These are phyloP conservation scores for Drosophila neotestacea DNA, from an alignment of 2,888 invertebrate species.

Conservation along the genomic window DNA sequence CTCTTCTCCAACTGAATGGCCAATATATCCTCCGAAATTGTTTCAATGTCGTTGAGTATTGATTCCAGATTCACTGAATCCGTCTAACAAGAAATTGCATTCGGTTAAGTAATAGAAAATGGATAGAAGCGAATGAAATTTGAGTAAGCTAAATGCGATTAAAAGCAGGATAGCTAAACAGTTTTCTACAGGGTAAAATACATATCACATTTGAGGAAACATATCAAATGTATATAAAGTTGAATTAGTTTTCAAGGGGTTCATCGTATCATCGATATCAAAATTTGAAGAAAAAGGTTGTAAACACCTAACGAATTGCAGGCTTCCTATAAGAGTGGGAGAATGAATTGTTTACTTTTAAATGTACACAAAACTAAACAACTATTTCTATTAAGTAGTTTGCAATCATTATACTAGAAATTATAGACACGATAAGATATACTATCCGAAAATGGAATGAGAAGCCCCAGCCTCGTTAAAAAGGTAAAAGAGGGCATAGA, in stretches of 20 bases:
- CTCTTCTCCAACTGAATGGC: constrained; percentile 83
- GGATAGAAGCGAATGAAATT: no score
- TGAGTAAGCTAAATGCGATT: background rate
- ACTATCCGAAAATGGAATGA: background rate
- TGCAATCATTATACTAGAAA: background rate
- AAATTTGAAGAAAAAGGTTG: no score
- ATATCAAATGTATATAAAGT: no score
- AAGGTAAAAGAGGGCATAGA: background rate
- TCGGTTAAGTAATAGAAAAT: background rate
- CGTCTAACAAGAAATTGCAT: constrained; percentile 59
- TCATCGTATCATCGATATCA: no score
- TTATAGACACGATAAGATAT: background rate
- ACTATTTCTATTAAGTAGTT: no score
- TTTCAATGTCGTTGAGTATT: constrained; percentile 89
- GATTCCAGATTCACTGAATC: constrained; percentile 90
- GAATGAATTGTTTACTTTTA: no score
- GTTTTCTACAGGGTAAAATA: background rate
- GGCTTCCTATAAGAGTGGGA: no score
- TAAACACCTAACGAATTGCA: no score
- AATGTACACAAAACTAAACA: no score
- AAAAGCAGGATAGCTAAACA: background rate
- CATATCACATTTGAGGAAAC: background rate
- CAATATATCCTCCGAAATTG: constrained; percentile 86
- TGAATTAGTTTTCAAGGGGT: no score
- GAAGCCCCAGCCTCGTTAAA: background rate